Conservation (phyloP, 2,113 vertebrate species). For the Pelmatolapia mariae region DNA sequence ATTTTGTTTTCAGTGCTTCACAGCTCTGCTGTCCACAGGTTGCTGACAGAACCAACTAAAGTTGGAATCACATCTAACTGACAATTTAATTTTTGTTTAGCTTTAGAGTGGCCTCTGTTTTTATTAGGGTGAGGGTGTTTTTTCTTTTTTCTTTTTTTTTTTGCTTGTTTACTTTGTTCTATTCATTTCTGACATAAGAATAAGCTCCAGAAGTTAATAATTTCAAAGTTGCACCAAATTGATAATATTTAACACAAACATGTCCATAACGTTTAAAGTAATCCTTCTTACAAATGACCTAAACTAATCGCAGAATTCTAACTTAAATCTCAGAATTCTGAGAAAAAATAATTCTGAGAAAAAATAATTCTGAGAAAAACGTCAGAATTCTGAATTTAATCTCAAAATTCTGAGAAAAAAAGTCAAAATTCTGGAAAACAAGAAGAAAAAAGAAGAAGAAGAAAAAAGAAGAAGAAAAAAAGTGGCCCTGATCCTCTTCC, state of each 20-base stretch:
- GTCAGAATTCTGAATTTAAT: background rate
- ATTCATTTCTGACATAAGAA: background rate
- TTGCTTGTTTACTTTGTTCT: background rate
- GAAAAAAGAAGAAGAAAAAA: background rate
- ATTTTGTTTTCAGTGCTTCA: background rate
- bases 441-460: background rate
- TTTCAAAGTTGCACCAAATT: rapidly evolving
- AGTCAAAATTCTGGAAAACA: background rate
- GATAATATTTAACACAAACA: background rate
- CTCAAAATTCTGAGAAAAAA: no score
- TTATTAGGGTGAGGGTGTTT: background rate
- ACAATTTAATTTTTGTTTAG: background rate
- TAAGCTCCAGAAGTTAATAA: background rate
- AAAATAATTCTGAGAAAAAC: background rate
- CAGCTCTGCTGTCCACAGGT: background rate
- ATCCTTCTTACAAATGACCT: background rate
- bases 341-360: background rate
- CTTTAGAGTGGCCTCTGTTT: background rate
- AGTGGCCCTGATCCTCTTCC: no score
- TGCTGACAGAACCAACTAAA: background rate
- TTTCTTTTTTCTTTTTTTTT: rapidly evolving
- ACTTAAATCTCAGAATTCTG: background rate
- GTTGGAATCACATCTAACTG: background rate
- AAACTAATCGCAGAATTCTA: background rate
- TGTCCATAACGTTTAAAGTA: background rate